Evolutionary conservation across 2,113 vertebrate genomes (phyloP).

Genomic region (Cepphus grylle): DNA sequence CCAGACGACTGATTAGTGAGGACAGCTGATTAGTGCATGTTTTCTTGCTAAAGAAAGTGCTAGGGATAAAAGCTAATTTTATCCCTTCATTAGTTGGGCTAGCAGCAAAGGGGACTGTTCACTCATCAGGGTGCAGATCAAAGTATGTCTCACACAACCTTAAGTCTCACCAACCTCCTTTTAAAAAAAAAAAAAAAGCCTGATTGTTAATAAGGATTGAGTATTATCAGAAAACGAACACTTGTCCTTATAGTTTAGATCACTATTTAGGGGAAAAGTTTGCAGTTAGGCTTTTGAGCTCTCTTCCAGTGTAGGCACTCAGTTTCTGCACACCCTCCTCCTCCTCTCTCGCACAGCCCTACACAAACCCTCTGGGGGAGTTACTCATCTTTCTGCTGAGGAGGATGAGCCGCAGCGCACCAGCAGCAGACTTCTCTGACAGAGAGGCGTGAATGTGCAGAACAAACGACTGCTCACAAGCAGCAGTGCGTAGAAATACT

Average conservation of each 20-base stretch:
- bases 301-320: neutral
- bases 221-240: neutral
- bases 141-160: constrained; percentile 80
- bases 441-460: neutral
- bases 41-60: constrained; percentile 85
- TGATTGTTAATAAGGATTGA: constrained; percentile 42
- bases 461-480: accelerated
- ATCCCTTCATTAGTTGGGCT: constrained; percentile 93
- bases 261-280: neutral
- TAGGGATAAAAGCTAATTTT: constrained; percentile 86
- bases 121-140: constrained; percentile 90
- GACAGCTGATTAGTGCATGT: constrained; percentile 87
- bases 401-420: neutral
- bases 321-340: neutral
- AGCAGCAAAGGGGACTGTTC: constrained; percentile 82
- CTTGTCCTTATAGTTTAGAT: constrained; percentile 1
- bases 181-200: neutral
- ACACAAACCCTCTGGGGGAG: neutral
- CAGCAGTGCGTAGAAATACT: neutral
- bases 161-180: constrained; percentile 57
- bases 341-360: neutral
- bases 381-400: neutral
- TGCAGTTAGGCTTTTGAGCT: neutral
- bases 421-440: neutral
- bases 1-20: constrained; percentile 85